Percentiles rank a stretch among this genome's conserved stretches.
These are phyloP conservation scores for Atherinomorus stipes DNA, from an alignment of 2,113 vertebrate species.

Conservation along the genomic window DNA sequence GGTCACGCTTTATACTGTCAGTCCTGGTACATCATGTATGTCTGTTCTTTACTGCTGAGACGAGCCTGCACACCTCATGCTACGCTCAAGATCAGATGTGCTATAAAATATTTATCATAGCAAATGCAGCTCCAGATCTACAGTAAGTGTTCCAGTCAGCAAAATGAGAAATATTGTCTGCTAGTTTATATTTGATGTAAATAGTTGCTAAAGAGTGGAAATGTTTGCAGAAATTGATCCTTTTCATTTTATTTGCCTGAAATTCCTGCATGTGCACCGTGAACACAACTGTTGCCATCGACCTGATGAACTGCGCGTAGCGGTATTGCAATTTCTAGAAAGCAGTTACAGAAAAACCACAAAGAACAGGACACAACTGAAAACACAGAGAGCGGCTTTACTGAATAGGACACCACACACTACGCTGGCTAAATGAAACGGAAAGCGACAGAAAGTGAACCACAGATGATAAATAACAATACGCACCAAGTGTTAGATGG, in stretches of 20 bases:
- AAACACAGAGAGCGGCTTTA: conserved; percentile 21
- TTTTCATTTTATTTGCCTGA: conserved; percentile 18
- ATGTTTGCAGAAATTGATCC: conserved; percentile 11
- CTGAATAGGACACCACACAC: background rate
- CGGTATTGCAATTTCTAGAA: conserved; percentile 18
- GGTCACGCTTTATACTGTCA: conserved; percentile 10
- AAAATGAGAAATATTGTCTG: conserved; percentile 21
- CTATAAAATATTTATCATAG: conserved; percentile 2
- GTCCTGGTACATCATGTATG: conserved; percentile 16
- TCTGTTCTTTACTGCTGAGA: background rate
- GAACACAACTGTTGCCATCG: background rate
- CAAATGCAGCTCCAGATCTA: background rate
- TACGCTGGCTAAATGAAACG: conserved; percentile 1
- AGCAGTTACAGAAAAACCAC: conserved; percentile 9
- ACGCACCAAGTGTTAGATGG: background rate
- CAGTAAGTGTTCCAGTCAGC: background rate
- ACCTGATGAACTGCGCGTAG: conserved; percentile 7
- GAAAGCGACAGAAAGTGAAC: conserved; percentile 8
- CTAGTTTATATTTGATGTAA: conserved; percentile 2
- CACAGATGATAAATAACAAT: background rate
- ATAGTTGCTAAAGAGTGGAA: conserved; percentile 10
- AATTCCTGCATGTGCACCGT: conserved; percentile 12
- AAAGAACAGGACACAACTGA: conserved; percentile 23
- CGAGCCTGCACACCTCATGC: background rate
- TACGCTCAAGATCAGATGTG: background rate